Conservation (phyloP, 30 jellyfish, hydroid and myxozoan genomes). For the Pseudorhiza aurosa region DNA sequence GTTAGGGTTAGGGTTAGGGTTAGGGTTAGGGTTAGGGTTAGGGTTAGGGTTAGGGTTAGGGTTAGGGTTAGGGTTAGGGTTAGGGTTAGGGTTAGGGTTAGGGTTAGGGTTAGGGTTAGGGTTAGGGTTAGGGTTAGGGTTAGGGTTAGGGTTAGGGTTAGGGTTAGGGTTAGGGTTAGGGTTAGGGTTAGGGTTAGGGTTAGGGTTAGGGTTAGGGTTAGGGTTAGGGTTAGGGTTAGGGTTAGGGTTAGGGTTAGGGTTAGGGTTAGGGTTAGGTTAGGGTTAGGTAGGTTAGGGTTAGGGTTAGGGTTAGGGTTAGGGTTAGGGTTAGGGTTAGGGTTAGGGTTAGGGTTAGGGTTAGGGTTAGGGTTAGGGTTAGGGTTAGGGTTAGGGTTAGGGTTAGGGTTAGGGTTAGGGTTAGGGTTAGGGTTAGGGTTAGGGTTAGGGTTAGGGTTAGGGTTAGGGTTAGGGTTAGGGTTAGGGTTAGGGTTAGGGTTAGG, state of each 20-base stretch:
- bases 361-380: slow-evolving; percentile 57
- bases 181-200: not conserved
- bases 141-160: not conserved
- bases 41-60: slow-evolving; percentile 16
- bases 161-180: slow-evolving; percentile 15
- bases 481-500: no score
- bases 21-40: not conserved
- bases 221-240: slow-evolving; percentile 13
- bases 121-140: not conserved
- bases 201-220: not conserved
- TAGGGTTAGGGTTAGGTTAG: slow-evolving; percentile 13
- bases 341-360: slow-evolving; percentile 59
- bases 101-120: not conserved
- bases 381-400: slow-evolving; percentile 48
- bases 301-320: no score
- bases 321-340: no score
- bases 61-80: not conserved
- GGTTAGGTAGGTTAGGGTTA: slow-evolving; percentile 27
- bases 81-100: not conserved
- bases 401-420: slow-evolving; percentile 60
- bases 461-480: no score
- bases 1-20: not conserved
- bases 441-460: slow-evolving; percentile 33
- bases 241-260: slow-evolving; percentile 4
- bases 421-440: slow-evolving; percentile 28